These are phyloP conservation scores for Melinopterus prodromus DNA, from an alignment of 2,888 invertebrate genomes.

Conservation along the genomic window DNA sequence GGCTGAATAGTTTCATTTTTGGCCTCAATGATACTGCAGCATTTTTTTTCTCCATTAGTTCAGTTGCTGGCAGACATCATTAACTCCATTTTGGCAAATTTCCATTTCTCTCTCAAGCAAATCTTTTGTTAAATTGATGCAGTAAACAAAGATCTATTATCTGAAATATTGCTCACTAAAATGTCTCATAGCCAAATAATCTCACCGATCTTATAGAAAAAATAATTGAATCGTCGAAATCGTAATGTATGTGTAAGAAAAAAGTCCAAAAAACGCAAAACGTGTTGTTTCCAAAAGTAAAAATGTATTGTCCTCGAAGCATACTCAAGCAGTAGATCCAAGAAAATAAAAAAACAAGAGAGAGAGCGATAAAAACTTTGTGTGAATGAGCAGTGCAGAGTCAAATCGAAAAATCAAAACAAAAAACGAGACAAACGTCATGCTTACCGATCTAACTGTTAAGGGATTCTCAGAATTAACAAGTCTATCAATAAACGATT, in stretches of 20 bases:
- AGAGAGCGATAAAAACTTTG: slow-evolving; percentile 6
- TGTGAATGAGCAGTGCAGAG: slow-evolving; percentile 16
- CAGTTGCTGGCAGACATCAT: not conserved
- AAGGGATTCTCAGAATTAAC: slow-evolving; percentile 53
- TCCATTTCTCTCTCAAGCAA: not conserved
- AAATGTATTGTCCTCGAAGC: slow-evolving; percentile 6
- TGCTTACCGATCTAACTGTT: slow-evolving; percentile 58
- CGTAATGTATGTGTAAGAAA: not conserved
- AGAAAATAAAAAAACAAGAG: slow-evolving; percentile 7
- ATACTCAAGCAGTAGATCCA: slow-evolving; percentile 26
- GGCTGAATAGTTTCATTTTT: no score
- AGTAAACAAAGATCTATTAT: not conserved
- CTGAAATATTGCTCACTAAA: not conserved
- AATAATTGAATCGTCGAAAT: not conserved
- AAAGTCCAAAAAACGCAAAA: not conserved
- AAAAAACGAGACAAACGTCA: slow-evolving; percentile 45
- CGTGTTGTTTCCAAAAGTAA: not conserved
- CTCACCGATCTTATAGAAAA: not conserved
- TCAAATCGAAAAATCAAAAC: slow-evolving; percentile 7
- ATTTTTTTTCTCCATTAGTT: not conserved
- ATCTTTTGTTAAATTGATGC: not conserved
- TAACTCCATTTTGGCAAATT: not conserved
- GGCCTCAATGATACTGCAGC: not conserved
- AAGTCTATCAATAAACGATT: slow-evolving; percentile 53
- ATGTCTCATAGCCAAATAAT: not conserved